Conservation (phyloP, 1,140 invertebrate species). For the Odontomachus brunneus region DNA sequence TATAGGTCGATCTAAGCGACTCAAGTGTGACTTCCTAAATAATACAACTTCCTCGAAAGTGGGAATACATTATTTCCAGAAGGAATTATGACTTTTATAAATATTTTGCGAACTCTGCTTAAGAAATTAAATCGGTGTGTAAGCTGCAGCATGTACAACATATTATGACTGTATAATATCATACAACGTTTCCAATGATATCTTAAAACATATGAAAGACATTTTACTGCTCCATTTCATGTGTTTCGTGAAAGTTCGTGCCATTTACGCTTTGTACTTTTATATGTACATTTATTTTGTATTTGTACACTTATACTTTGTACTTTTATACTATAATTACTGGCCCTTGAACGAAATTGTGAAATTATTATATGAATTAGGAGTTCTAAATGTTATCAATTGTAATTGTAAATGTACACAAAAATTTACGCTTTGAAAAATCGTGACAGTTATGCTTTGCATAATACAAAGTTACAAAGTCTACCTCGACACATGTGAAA, state of each 20-base stretch:
- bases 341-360: neutral
- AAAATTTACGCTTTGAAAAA: neutral
- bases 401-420: neutral
- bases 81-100: neutral
- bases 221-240: neutral
- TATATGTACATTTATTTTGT: too few relatives aligned
- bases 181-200: neutral
- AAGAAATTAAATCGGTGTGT: neutral
- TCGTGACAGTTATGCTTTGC: neutral
- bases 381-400: neutral
- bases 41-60: too few relatives aligned
- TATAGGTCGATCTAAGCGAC: constrained; percentile 88
- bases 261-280: neutral
- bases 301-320: too few relatives aligned
- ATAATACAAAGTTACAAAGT: neutral
- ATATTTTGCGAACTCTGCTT: constrained; percentile 13
- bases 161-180: neutral
- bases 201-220: neutral
- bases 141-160: neutral
- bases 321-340: constrained; percentile 15
- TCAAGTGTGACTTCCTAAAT: too few relatives aligned
- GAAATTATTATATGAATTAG: neutral
- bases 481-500: neutral
- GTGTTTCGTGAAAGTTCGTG: neutral
- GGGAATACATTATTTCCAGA: neutral